A percentile compares a stretch with the other conserved stretches of the same genome.
Evolutionary conservation across 2,797 vertebrate genomes (phyloP).

Genomic region (Momotus momota): DNA sequence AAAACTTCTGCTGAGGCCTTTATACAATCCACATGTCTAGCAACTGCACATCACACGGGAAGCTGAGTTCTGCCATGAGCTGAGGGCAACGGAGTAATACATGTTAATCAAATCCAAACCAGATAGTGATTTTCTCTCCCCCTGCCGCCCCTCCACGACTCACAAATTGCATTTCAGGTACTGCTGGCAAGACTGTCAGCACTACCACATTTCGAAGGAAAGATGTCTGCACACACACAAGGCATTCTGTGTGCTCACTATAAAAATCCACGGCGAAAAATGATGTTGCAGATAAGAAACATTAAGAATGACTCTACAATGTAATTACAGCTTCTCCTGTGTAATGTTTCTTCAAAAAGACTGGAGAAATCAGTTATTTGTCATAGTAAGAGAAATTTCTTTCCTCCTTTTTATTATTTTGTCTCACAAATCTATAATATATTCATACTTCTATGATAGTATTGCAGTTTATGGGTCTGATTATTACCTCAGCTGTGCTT

Average conservation of each 20-base stretch:
- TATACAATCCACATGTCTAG: neutral
- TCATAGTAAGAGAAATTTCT: neutral
- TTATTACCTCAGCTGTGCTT: neutral
- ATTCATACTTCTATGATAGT: neutral
- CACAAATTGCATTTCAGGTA: slow-evolving; percentile 26
- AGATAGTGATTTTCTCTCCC: neutral
- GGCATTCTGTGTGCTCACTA: neutral
- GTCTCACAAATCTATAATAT: neutral
- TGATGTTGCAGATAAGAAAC: slow-evolving; percentile 12
- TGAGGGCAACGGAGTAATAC: neutral
- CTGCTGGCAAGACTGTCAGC: neutral
- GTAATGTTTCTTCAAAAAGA: slow-evolving; percentile 25
- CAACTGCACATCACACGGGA: neutral
- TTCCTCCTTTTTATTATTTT: neutral
- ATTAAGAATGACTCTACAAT: neutral
- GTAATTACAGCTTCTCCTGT: neutral
- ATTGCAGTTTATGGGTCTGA: neutral
- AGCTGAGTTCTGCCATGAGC: neutral
- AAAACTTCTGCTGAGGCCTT: neutral
- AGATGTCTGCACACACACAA: neutral
- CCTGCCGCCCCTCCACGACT: neutral
- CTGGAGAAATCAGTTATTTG: neutral
- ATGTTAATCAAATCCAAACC: neutral
- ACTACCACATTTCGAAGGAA: slow-evolving; percentile 4
- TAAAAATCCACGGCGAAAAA: slow-evolving; percentile 13